phyloP scores from a whole-genome alignment of 2,113 vertebrate species.

The Microcebus lehilahytsara region DNA sequence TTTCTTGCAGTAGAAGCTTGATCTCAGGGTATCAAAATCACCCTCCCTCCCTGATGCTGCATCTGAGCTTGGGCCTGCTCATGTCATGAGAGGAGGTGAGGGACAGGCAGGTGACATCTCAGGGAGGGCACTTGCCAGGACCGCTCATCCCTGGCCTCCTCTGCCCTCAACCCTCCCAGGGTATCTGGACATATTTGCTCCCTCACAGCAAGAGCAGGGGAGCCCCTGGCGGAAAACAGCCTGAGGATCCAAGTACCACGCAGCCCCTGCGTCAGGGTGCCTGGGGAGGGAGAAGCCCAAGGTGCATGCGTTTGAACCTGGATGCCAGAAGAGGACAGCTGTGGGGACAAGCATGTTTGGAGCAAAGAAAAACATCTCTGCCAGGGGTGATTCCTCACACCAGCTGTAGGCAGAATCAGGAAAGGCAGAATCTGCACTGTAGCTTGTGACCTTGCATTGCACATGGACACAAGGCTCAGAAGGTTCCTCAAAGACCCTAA shows the following conservation, averaged over 20 bases:
- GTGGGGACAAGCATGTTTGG: background rate
- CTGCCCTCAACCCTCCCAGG: background rate
- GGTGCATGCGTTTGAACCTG: background rate
- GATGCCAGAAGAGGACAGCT: background rate
- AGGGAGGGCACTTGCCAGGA: background rate
- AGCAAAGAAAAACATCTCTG: background rate
- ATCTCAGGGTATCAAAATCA: background rate
- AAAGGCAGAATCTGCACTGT: background rate
- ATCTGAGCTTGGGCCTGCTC: background rate
- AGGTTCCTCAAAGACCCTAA: background rate
- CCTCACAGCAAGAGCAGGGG: background rate
- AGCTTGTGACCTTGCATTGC: background rate
- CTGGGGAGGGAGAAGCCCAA: background rate
- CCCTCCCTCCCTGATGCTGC: background rate
- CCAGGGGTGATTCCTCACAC: background rate
- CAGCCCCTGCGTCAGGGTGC: too few species aligned
- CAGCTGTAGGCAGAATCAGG: background rate
- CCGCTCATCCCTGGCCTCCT: background rate
- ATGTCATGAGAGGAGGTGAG: background rate
- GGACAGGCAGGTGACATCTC: background rate
- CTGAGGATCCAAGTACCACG: background rate
- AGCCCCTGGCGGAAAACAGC: background rate
- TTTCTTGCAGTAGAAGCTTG: background rate
- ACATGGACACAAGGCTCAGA: background rate
- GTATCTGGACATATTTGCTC: background rate